Evolutionary conservation across 2,797 vertebrate genomes (phyloP).

Genomic region (Pachyuromys duprasi): DNA sequence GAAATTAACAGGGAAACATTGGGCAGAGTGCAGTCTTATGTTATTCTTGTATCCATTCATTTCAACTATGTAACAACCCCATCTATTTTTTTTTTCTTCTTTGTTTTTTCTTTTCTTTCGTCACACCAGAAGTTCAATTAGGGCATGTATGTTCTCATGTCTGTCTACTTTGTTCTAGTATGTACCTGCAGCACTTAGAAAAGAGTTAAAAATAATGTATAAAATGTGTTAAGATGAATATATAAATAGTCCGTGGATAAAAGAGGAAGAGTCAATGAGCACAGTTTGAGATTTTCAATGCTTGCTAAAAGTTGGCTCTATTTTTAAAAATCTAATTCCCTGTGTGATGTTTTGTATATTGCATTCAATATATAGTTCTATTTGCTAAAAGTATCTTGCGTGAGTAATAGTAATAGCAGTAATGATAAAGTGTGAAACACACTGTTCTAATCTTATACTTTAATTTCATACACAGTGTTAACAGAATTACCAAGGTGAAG

Average conservation of each 20-base stretch:
- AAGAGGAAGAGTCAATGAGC: not conserved
- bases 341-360: constrained; percentile 17
- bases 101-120: constrained; percentile 5
- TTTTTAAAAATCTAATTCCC: not conserved
- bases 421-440: constrained; percentile 5
- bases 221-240: constrained; percentile 43
- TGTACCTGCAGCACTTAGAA: not conserved
- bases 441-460: not conserved
- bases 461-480: not conserved
- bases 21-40: not conserved
- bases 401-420: not conserved
- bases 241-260: not conserved
- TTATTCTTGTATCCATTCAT: not conserved
- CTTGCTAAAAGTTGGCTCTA: not conserved
- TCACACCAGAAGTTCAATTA: not conserved
- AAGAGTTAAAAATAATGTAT: constrained; percentile 9
- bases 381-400: constrained; percentile 25
- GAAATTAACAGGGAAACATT: too few relatives aligned
- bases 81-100: not conserved
- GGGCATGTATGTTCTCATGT: not conserved
- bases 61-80: not conserved
- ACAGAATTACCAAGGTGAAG: constrained; percentile 17
- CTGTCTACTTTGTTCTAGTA: not conserved
- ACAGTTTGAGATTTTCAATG: not conserved
- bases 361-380: constrained; percentile 7